Conservation (phyloP, 2,888 invertebrate species). For the Limenitis camilla region DNA sequence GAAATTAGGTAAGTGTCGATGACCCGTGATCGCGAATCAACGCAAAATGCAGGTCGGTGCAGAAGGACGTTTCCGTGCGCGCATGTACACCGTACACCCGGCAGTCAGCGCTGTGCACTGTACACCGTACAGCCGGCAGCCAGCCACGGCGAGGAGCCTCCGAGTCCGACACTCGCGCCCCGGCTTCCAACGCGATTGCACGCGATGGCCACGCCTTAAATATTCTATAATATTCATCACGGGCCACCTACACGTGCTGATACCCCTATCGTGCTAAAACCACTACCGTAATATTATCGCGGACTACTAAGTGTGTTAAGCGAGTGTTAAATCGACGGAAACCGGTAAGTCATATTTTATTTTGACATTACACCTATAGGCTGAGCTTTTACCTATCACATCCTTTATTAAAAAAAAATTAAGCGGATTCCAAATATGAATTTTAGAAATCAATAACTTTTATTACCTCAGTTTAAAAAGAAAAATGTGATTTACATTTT, state of each 20-base stretch:
- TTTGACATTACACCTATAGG: too few relatives aligned
- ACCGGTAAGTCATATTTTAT: background rate
- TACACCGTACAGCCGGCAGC: too few relatives aligned
- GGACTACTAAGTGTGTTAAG: background rate
- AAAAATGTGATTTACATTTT: too few relatives aligned
- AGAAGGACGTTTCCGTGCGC: slow-evolving; percentile 30
- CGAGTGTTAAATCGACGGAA: background rate
- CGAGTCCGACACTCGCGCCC: slow-evolving; percentile 52
- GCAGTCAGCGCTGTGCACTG: too few relatives aligned
- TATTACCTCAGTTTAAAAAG: too few relatives aligned
- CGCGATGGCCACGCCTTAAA: slow-evolving; percentile 42
- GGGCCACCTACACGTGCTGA: slow-evolving; percentile 30
- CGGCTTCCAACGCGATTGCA: slow-evolving; percentile 50
- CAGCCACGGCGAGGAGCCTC: slow-evolving; percentile 11
- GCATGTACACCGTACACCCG: too few relatives aligned
- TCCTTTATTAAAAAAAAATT: too few relatives aligned
- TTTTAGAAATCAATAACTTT: too few relatives aligned
- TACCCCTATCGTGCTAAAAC: slow-evolving; percentile 21
- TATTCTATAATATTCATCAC: slow-evolving; percentile 6
- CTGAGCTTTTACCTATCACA: too few relatives aligned
- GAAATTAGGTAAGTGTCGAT: slow-evolving; percentile 29
- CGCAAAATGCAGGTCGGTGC: slow-evolving; percentile 33
- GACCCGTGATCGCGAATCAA: slow-evolving; percentile 34
- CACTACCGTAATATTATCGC: background rate
- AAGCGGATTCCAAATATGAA: too few relatives aligned